These are phyloP conservation scores for Pseudococcus viburni DNA, from an alignment of 2,888 invertebrate species.

Conservation along the genomic window DNA sequence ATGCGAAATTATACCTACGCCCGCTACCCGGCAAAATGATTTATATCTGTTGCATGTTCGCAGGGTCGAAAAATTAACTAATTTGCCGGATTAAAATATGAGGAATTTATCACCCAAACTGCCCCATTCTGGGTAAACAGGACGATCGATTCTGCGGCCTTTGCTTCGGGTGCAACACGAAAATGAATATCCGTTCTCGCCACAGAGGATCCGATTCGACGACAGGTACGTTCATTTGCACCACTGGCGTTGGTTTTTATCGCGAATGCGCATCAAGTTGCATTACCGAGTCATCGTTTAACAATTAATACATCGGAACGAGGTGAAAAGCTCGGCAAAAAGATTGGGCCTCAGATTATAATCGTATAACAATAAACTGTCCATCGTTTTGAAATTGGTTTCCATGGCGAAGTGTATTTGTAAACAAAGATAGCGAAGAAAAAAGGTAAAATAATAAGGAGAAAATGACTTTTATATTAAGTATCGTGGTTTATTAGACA, in stretches of 20 bases:
- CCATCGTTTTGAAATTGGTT: slow-evolving; percentile 62
- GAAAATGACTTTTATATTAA: slow-evolving; percentile 17
- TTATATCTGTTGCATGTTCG: neutral
- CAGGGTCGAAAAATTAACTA: neutral
- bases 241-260: neutral
- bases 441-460: slow-evolving; percentile 30
- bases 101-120: neutral
- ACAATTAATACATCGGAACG: slow-evolving; percentile 28
- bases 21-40: neutral
- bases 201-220: too few relatives aligned
- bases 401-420: slow-evolving; percentile 60
- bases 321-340: neutral
- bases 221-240: too few relatives aligned
- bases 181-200: too few relatives aligned
- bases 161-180: too few relatives aligned
- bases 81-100: neutral
- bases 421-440: slow-evolving; percentile 54
- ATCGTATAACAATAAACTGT: slow-evolving; percentile 27
- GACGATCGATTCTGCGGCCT: neutral
- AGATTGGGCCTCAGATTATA: slow-evolving; percentile 29
- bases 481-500: slow-evolving; percentile 39
- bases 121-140: neutral
- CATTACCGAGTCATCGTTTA: slow-evolving; percentile 27
- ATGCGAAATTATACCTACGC: neutral
- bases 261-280: neutral